phyloP scores from a whole-genome alignment of 2,888 invertebrate species.

The Orthonevra nobilis region DNA sequence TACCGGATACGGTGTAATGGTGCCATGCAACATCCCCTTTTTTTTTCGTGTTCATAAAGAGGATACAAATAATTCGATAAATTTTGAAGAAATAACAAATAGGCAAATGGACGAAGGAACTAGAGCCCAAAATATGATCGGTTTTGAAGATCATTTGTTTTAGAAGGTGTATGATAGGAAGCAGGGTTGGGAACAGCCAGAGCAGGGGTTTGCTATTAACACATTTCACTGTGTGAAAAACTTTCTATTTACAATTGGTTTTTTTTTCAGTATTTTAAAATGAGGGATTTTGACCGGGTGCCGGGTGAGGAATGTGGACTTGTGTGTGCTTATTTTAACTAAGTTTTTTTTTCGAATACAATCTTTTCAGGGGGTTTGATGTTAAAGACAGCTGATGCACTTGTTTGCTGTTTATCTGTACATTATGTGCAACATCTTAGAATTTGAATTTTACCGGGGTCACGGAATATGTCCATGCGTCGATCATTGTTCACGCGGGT shows the following conservation, averaged over 20 bases:
- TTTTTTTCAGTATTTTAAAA: constrained; percentile 1
- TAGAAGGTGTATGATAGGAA: neutral
- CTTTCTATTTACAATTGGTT: constrained; percentile 31
- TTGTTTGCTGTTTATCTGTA: constrained; percentile 70
- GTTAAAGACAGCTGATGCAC: constrained; percentile 61
- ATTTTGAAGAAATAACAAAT: constrained; percentile 29
- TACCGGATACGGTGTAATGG: constrained; percentile 90
- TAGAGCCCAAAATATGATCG: constrained; percentile 20
- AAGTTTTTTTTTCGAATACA: constrained; percentile 35
- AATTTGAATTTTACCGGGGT: constrained; percentile 80
- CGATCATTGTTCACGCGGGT: constrained; percentile 80
- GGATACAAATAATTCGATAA: constrained; percentile 13
- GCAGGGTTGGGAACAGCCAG: constrained; percentile 6
- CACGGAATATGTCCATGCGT: constrained; percentile 80
- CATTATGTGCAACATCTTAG: constrained; percentile 79
- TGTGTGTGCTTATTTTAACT: constrained; percentile 34
- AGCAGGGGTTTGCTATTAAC: constrained; percentile 21
- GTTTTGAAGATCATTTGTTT: constrained; percentile 14
- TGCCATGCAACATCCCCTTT: constrained; percentile 84
- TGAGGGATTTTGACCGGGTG: constrained; percentile 8
- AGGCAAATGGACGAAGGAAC: too few species aligned
- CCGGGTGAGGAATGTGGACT: constrained; percentile 18
- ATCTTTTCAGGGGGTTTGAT: constrained; percentile 50
- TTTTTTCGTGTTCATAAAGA: constrained; percentile 32
- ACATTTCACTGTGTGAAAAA: constrained; percentile 15